Base-by-base conservation (phyloP, 1,140 invertebrate genomes). In the Bilobella aurantiaca region DNA sequence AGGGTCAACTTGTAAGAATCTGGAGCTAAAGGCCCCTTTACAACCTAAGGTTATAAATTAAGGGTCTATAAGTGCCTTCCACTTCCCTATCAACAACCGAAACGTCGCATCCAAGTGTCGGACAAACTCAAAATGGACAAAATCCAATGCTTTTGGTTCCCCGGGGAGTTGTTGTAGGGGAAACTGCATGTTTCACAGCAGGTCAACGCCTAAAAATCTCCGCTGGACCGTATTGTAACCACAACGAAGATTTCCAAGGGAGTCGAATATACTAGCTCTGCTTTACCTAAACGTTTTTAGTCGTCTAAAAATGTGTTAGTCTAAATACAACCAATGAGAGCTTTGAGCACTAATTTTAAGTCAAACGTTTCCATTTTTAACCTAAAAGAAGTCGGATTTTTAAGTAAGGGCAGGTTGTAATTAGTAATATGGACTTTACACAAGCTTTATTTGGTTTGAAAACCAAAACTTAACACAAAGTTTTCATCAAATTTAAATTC, bases 131-230 rank as follows among this genome's bases (percentile, higher is more conserved):
- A 53, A 12, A 53, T 16, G 23, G 23, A 16, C 37, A 53, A 53
- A 23, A 5, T 53, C 25, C 49, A 53, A 53, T 23, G 49, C 49
- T 23, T 23, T 53, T 53, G 14, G 49, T 53, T 53, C 49, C 23
- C 49, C 23, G 12, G 5, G 5, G 12, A 18, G 49, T 53, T 53
- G 23, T 53, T 53, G 49, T 53, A 53, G 25, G 3, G 5, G 12
- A 53, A 8, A 53, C 49, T 53, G 14, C 49, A 53, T 53, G 49
- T 53, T 53, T 53, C 49, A 18, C 49, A 53, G 49, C 49, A 53
- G 49, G 49, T 16, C 25, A n/a, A 12, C 49, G 14, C 12, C 12
- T 5, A 23, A 23, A 53, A 23, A 53, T 53, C 49, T 23, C 49
- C 5, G 49, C 21, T 5, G 3, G 25, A 53, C 5, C 3, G 49